A percentile compares a stretch with the other conserved stretches of the same genome.
These are phyloP conservation scores for Scrobipalpa costella DNA, from an alignment of 2,888 invertebrate genomes.

Conservation along the genomic window DNA sequence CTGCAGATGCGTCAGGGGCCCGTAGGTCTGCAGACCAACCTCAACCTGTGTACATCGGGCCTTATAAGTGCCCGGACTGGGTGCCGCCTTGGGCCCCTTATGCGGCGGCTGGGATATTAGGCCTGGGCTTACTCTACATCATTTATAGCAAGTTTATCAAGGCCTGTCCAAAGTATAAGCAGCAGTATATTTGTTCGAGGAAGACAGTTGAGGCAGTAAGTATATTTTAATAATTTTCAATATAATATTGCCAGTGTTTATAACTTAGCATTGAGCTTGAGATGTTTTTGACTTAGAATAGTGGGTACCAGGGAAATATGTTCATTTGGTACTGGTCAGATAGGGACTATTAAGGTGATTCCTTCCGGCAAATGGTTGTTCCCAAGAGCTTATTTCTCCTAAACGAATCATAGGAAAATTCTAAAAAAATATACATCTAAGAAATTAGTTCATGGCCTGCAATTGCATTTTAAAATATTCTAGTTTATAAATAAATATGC, in stretches of 20 bases:
- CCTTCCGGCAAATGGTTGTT: too few relatives aligned
- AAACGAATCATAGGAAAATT: too few relatives aligned
- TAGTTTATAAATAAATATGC: too few relatives aligned
- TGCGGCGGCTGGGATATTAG: neutral
- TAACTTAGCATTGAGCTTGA: too few relatives aligned
- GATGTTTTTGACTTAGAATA: too few relatives aligned
- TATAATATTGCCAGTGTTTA: neutral
- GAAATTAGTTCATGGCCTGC: too few relatives aligned
- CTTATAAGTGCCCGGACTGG: neutral
- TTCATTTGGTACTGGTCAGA: too few relatives aligned
- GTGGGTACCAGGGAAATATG: too few relatives aligned
- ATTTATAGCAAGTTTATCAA: neutral
- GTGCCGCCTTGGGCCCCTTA: constrained; percentile 2
- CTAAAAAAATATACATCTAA: too few relatives aligned
- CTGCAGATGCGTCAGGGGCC: neutral
- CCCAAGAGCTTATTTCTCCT: too few relatives aligned
- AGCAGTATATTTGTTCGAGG: neutral
- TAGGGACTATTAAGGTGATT: too few relatives aligned
- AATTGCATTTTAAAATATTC: too few relatives aligned
- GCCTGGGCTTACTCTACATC: neutral
- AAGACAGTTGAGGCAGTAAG: constrained; percentile 7
- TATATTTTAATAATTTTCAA: neutral
- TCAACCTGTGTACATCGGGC: neutral
- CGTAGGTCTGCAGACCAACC: neutral
- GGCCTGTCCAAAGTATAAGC: neutral